Conservation (phyloP, 2,888 invertebrate genomes). For the Tetheella fluctuosa region DNA sequence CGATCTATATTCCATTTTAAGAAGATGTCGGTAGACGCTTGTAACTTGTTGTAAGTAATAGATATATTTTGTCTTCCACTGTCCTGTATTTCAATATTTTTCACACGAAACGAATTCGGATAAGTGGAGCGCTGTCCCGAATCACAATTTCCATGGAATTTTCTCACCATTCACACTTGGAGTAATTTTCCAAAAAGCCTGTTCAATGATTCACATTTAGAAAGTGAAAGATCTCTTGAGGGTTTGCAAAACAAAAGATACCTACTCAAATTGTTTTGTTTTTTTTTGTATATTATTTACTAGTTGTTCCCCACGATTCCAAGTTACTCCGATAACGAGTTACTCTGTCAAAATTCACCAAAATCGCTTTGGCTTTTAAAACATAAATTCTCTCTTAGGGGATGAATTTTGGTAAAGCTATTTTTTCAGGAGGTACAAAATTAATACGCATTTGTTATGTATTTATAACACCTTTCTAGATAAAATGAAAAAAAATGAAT, state of each 20-base stretch:
- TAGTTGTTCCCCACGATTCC: neutral
- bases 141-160: constrained; percentile 51
- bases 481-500: too few relatives aligned
- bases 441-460: too few relatives aligned
- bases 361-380: too few relatives aligned
- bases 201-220: constrained; percentile 40
- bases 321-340: too few relatives aligned
- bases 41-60: constrained; percentile 35
- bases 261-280: neutral
- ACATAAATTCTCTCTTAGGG: too few relatives aligned
- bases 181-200: constrained; percentile 45
- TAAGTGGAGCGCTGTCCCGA: constrained; percentile 48
- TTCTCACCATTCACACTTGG: constrained; percentile 43
- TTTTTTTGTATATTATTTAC: neutral
- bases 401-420: too few relatives aligned
- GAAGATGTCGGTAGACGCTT: constrained; percentile 14
- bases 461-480: too few relatives aligned
- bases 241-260: neutral
- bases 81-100: constrained; percentile 65
- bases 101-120: constrained; percentile 59
- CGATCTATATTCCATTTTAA: too few relatives aligned
- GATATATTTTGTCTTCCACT: constrained; percentile 50
- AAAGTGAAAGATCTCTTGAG: neutral
- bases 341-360: too few relatives aligned
- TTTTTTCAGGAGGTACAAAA: too few relatives aligned